These are phyloP conservation scores for Anhinga rufa DNA, from an alignment of 2,113 vertebrate genomes.

Conservation along the genomic window DNA sequence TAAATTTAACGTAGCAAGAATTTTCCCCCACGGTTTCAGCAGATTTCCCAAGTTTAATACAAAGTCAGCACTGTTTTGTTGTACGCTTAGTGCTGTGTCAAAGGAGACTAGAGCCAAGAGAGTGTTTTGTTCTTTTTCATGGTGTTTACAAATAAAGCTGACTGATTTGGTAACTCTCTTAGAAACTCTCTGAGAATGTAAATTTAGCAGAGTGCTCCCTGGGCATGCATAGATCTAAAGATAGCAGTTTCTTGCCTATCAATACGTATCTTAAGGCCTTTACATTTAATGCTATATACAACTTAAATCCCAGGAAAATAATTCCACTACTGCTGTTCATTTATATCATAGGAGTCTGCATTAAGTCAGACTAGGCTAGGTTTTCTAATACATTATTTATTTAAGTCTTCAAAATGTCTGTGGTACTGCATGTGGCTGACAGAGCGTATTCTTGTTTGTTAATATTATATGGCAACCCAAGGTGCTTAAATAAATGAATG, in stretches of 20 bases:
- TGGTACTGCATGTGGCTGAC: constrained; percentile 13
- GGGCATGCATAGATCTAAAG: constrained; percentile 25
- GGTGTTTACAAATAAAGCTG: constrained; percentile 38
- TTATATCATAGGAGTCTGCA: constrained; percentile 40
- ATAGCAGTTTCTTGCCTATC: constrained; percentile 23
- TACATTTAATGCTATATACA: constrained; percentile 30
- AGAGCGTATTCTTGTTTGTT: constrained; percentile 53
- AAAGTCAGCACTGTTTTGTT: not conserved
- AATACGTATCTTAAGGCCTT: constrained; percentile 51
- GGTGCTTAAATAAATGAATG: constrained; percentile 6
- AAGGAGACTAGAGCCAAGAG: not conserved
- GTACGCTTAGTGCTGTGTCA: not conserved
- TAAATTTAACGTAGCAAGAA: not conserved
- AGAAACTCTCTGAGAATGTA: not conserved
- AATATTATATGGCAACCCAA: constrained; percentile 34
- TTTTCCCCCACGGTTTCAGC: accelerated
- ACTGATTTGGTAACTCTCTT: constrained; percentile 23
- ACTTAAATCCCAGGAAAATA: constrained; percentile 49
- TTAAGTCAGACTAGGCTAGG: constrained; percentile 27
- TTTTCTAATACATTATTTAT: constrained; percentile 66
- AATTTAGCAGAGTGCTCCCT: constrained; percentile 18
- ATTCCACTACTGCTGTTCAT: constrained; percentile 17
- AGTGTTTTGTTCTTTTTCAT: not conserved
- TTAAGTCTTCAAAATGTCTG: constrained; percentile 42
- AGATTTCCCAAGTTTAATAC: not conserved